Conservation (phyloP, 1,140 invertebrate genomes). For the Scylla paramamosain region DNA sequence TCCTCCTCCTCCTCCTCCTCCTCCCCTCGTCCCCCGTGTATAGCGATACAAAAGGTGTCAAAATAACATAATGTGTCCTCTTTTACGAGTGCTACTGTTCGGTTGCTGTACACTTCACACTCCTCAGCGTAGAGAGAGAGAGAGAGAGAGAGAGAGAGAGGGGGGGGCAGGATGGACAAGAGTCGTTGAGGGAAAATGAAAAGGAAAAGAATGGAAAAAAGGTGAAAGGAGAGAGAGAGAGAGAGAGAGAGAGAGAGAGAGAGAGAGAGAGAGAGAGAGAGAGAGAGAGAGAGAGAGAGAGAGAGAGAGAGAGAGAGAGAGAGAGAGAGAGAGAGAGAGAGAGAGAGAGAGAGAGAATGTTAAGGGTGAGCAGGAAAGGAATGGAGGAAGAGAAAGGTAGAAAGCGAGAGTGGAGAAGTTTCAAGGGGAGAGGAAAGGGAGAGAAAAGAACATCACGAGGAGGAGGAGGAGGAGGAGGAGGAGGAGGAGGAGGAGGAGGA, state of each 20-base stretch:
- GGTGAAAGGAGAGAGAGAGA: not conserved
- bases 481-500: not conserved
- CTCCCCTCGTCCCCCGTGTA: too few species aligned
- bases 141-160: not conserved
- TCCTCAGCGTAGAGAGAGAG: slow-evolving; percentile 1
- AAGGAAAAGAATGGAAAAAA: too few species aligned
- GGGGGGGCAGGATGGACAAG: not conserved
- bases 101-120: too few species aligned
- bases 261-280: not conserved
- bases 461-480: not conserved
- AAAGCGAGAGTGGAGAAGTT: not conserved
- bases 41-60: too few species aligned
- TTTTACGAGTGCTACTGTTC: too few species aligned
- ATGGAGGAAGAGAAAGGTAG: not conserved
- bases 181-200: too few species aligned
- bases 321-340: not conserved
- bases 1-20: too few species aligned
- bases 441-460: not conserved
- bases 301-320: not conserved
- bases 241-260: not conserved
- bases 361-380: not conserved
- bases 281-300: not conserved
- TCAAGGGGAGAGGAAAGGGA: not conserved
- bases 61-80: too few species aligned
- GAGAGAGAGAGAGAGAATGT: not conserved